A percentile compares a stretch with the other conserved stretches of the same genome.
Evolutionary conservation across 2,888 invertebrate species (phyloP).

Genomic region (Habroteleia sp.): DNA sequence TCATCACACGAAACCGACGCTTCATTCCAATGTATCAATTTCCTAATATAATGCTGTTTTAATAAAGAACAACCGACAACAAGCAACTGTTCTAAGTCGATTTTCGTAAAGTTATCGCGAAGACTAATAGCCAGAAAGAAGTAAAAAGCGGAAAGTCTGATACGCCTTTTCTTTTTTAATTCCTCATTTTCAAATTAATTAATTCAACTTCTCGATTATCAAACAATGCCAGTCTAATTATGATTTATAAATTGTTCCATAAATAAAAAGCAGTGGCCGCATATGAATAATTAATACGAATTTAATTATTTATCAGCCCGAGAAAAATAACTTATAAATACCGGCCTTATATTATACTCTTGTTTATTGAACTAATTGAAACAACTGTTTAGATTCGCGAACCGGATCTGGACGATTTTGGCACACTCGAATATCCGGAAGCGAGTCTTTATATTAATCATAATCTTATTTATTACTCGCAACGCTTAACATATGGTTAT

Average conservation of each 20-base stretch:
- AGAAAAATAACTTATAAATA: constrained; percentile 42
- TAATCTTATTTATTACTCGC: constrained; percentile 59
- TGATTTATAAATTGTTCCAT: not conserved
- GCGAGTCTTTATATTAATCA: constrained; percentile 60
- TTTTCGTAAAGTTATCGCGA: no score
- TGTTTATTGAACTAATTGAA: constrained; percentile 50
- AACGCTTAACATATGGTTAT: constrained; percentile 48
- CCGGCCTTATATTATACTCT: constrained; percentile 10
- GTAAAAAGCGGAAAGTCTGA: no score
- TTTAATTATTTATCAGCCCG: constrained; percentile 24
- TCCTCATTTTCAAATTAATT: no score
- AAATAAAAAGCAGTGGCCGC: not conserved
- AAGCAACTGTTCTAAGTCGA: no score
- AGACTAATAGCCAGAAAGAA: no score
- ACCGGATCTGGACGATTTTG: constrained; percentile 55
- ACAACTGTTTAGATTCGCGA: constrained; percentile 33
- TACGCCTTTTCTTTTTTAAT: no score
- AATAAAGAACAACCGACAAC: not conserved
- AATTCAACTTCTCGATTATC: no score
- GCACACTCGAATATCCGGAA: constrained; percentile 56
- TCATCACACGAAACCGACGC: no score
- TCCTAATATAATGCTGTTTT: no score
- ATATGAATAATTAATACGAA: constrained; percentile 32
- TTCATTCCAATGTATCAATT: no score
- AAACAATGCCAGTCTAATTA: not conserved